Evolutionary conservation across 2,888 invertebrate species (phyloP), one percentile per base, ranked within the genome.

Genomic region (Chironomus riparius): DNA sequence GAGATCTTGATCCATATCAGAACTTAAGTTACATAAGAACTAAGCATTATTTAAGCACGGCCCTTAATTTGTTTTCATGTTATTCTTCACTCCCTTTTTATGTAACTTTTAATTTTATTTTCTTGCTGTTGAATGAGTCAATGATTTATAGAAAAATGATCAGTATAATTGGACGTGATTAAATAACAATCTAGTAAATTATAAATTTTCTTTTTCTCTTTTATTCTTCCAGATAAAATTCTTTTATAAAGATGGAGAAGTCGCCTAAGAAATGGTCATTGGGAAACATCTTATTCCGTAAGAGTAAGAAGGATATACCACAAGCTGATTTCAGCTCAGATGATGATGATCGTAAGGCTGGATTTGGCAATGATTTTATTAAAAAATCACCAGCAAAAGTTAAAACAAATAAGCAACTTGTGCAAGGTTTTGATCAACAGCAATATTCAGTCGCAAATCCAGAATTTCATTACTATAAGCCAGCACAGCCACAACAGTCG

Each of bases 221-320:
- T 47, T 21, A 18, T 47, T 47, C 48, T 65, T 62, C 48, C 74
- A 74, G 74, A 38, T 38, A 38, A 38, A 74, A 71, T 71, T 74
- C 47, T 47, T 13, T 61, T 15, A n/a, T 61, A 68, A 70, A 12
- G 24, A 76, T 76, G 76, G 76, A 76, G 47, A 76, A 76, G 48
- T 56, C 76, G 38, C 56, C 68, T 22, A 88, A 87, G 80, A 92
- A 92, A 83, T 94, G 93, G 93, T 91, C 92, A 7, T 87, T 94
- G 65, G 92, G 93, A 6, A 74, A 74, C 47, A 91, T 90, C 79
- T 86, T 94, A 3, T 91, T 94, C 81, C 87, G 91, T 78, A 87
- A 91, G 81, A 91, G 91, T 83, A 92, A 92, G 83, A 89, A 90
- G 78, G 88, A 89, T 78, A 87, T 86, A 38, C 72, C 47, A 5